A percentile compares a stretch with the other conserved stretches of the same genome.
These are phyloP conservation scores for Cenopis cana DNA, from an alignment of 2,888 invertebrate species.

Conservation along the genomic window DNA sequence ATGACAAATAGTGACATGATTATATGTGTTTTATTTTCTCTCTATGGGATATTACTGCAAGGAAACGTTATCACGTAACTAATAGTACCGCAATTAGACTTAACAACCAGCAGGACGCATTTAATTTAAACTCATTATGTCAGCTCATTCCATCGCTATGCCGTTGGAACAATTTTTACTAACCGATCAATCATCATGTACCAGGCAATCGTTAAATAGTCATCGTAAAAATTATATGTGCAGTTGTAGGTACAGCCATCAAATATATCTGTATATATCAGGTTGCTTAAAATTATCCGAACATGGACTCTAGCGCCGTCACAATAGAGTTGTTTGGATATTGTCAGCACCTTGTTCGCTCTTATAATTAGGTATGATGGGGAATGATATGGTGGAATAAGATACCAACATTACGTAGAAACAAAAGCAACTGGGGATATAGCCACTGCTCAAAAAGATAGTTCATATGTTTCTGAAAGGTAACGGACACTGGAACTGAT, in stretches of 20 bases:
- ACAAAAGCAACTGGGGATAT: neutral
- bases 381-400: no score
- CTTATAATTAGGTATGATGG: no score
- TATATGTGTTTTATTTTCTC: no score
- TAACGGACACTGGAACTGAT: neutral
- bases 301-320: no score
- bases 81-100: constrained; percentile 5
- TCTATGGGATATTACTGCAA: neutral
- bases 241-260: neutral
- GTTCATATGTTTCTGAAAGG: neutral
- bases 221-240: constrained; percentile 42
- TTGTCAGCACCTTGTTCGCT: no score
- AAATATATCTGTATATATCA: no score
- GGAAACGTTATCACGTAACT: neutral
- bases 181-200: constrained; percentile 66
- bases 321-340: no score
- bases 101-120: constrained; percentile 8
- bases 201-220: constrained; percentile 59
- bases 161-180: constrained; percentile 63
- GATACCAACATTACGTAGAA: no score
- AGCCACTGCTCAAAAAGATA: neutral
- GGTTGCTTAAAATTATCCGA: no score
- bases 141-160: constrained; percentile 17
- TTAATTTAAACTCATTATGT: constrained; percentile 17
- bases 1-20: no score